Evolutionary conservation across 1,140 invertebrate genomes (phyloP).

Genomic region (Aphaenogaster floridana): DNA sequence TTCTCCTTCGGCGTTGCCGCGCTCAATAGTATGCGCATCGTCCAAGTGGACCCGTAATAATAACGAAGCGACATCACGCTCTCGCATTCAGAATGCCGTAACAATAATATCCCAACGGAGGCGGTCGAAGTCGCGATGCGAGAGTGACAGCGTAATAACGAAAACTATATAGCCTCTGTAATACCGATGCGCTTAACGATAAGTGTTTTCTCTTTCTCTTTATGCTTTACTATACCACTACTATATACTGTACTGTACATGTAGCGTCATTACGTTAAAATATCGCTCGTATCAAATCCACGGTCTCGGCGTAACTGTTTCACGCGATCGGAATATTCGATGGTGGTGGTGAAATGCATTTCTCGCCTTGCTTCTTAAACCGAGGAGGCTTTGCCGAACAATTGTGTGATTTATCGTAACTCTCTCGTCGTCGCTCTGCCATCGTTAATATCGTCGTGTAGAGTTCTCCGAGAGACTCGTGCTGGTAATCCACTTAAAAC

Average conservation of each 20-base stretch:
- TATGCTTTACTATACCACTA: not conserved
- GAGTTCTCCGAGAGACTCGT: constrained; percentile 39
- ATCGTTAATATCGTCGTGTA: constrained; percentile 23
- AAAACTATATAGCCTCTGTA: not conserved
- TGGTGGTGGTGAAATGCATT: not conserved
- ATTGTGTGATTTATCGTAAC: constrained; percentile 62
- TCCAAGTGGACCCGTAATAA: constrained; percentile 22
- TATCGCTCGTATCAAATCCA: constrained; percentile 5
- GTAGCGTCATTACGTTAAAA: constrained; percentile 16
- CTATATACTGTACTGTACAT: no score
- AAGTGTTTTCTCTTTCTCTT: constrained; percentile 1
- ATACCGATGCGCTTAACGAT: constrained; percentile 1
- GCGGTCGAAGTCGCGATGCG: constrained; percentile 1
- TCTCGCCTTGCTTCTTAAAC: constrained; percentile 22
- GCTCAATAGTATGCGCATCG: constrained; percentile 28
- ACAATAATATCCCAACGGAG: constrained; percentile 14
- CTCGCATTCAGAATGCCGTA: constrained; percentile 28
- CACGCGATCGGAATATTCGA: constrained; percentile 15
- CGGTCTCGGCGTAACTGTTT: not conserved
- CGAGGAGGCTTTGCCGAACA: constrained; percentile 16
- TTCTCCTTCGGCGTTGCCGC: not conserved
- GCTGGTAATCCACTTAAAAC: constrained; percentile 61
- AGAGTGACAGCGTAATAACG: constrained; percentile 22
- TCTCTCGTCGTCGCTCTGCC: constrained; percentile 49
- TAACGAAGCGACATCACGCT: constrained; percentile 20